A percentile compares a stretch with the other conserved stretches of the same genome.
Conservation (phyloP, 2,113 vertebrate species). For the cat (Felis catus) region F.catus_Fca126_mat1.0 CM031412.1:227562001-227562500, state of each 20-base stretch:
- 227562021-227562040: fast-evolving
- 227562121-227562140: background rate
- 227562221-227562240: background rate
- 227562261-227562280: background rate
- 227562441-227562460: background rate
- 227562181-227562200: background rate
- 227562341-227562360: background rate
- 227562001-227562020: fast-evolving
- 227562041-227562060: background rate
- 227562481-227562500: background rate
- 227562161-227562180: background rate
- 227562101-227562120: background rate
- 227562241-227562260: background rate
- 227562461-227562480: background rate
- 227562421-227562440: background rate
- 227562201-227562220: fast-evolving
- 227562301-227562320: background rate
- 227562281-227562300: background rate
- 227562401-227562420: background rate
- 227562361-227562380: background rate
- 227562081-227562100: background rate
- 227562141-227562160: background rate
- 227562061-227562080: background rate
- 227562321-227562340: fast-evolving
- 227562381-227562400: background rate